Percentiles rank a stretch among this genome's conserved stretches.
Conservation (phyloP, 1,140 invertebrate genomes). For the Mesaphorura yosii region DNA sequence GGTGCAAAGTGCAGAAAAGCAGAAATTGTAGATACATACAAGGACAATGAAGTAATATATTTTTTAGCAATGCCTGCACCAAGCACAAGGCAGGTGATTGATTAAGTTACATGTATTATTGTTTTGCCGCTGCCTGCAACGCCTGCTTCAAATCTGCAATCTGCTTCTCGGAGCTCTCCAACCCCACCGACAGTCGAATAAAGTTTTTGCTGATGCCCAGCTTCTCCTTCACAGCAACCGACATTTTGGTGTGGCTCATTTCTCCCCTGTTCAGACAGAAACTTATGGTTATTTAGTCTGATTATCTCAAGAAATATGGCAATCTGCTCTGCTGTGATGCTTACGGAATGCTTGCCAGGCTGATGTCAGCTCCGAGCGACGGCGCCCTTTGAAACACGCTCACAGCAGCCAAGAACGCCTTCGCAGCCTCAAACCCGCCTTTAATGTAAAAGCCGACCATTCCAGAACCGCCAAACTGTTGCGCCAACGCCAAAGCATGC, state of each 20-base stretch:
- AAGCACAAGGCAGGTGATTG: too few species aligned
- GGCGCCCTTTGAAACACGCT: slow-evolving; percentile 23
- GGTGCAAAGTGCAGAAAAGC: too few species aligned
- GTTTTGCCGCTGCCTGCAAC: slow-evolving; percentile 12
- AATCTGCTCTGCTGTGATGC: neutral
- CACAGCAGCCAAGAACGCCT: slow-evolving; percentile 38
- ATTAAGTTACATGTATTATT: too few species aligned
- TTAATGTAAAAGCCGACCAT: slow-evolving; percentile 50
- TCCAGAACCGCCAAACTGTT: slow-evolving; percentile 48
- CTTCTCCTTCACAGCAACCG: slow-evolving; percentile 30
- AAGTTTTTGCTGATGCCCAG: slow-evolving; percentile 79
- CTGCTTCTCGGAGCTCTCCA: slow-evolving; percentile 78
- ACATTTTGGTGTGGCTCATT: slow-evolving; percentile 27
- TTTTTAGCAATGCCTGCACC: too few species aligned
- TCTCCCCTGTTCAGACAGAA: slow-evolving; percentile 15
- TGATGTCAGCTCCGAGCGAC: slow-evolving; percentile 25
- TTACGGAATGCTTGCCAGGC: slow-evolving; percentile 27
- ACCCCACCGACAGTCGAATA: slow-evolving; percentile 79
- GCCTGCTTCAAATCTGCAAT: slow-evolving; percentile 77
- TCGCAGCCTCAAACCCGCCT: slow-evolving; percentile 42
- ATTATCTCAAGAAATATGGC: neutral
- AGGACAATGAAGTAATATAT: too few species aligned
- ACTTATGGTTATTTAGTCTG: neutral
- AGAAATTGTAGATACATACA: too few species aligned
- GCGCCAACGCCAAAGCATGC: slow-evolving; percentile 46